Evolutionary conservation across 1,140 invertebrate genomes (phyloP), one percentile per base, ranked within the genome.

Genomic region (Metaphire vulgaris): DNA sequence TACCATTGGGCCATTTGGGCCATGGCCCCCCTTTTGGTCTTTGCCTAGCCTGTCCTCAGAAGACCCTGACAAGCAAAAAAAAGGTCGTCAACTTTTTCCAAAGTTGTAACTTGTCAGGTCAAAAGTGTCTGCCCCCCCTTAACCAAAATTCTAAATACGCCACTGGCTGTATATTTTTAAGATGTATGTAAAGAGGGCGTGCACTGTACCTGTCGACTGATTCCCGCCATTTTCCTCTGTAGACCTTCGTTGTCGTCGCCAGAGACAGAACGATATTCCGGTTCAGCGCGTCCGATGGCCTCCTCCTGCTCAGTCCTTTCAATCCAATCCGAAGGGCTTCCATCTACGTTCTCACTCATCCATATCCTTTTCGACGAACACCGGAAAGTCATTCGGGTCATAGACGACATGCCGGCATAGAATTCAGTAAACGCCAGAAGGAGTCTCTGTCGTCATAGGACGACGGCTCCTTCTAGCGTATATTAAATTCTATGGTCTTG

Each of bases 261-360:
- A 97, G 93, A 90, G 95, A 96, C 88, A 96, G 95, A 90, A 94
- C 96, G 89, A 97, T 98, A 89, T 98, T 95, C 90, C 91, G 96
- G 88, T 99, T 98, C 90, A 96, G 93, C 88, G 94, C 96, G 84
- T 95, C 94, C 81, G 92, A 97, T 87, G 95, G 95, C 86, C 88
- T 98, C 86, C 98, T 92, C 90, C 89, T 96, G 85, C 90, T 99
- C 83, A 92, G 94, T 88, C 96, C 96, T 80, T 98, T 98, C 89
- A 97, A 97, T 89, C 95, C 95, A 80, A 92, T 98, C 87, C 92
- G 96, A 88, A 91, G 95, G 87, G 92, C 94, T 85, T 95, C 96
- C 84, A 96, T 99, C 89, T 97, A 94, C 88, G 94, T 98, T 88
- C 90, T 98, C 87, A 95, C 97, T 85, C 96, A 99, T 91, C 94